Evolutionary conservation across 2,797 vertebrate genomes (phyloP).

Genomic region (Poecilia gillii): DNA sequence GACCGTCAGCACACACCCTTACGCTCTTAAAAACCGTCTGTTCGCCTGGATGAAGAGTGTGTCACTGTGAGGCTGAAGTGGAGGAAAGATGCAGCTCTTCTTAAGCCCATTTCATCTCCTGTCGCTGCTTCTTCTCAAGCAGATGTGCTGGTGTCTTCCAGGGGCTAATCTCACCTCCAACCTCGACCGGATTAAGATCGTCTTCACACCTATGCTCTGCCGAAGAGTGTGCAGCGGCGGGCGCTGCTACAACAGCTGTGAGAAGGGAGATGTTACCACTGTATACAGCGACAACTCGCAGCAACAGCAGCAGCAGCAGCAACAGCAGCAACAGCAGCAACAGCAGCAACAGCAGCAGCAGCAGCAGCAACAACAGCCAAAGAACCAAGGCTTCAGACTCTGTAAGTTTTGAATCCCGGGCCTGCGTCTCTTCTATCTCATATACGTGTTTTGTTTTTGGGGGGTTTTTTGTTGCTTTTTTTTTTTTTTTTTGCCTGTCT

Average conservation of each 20-base stretch:
- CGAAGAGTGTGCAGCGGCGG: slow-evolving; percentile 86
- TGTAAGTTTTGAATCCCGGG: slow-evolving; percentile 84
- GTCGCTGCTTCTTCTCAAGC: slow-evolving; percentile 72
- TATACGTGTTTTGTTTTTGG: background rate
- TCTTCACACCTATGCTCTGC: slow-evolving; percentile 95
- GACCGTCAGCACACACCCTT: slow-evolving; percentile 74
- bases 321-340: slow-evolving; percentile 79
- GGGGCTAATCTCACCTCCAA: slow-evolving; percentile 91
- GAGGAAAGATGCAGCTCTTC: slow-evolving; percentile 77
- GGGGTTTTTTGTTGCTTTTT: background rate
- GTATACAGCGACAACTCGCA: slow-evolving; percentile 90
- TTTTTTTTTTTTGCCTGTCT: slow-evolving; percentile 15
- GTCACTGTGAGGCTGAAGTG: slow-evolving; percentile 59
- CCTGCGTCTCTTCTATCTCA: slow-evolving; percentile 18
- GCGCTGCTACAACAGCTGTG: slow-evolving; percentile 90
- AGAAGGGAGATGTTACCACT: slow-evolving; percentile 92
- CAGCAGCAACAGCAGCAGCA: slow-evolving; percentile 82
- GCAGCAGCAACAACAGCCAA: slow-evolving; percentile 84
- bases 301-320: slow-evolving; percentile 81
- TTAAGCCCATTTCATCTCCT: slow-evolving; percentile 61
- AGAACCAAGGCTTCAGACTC: slow-evolving; percentile 91
- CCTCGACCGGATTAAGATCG: slow-evolving; percentile 94
- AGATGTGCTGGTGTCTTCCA: slow-evolving; percentile 79
- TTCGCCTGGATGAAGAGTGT: slow-evolving; percentile 67
- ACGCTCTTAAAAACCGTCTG: slow-evolving; percentile 77